Percentiles rank a stretch among this genome's conserved stretches.
phyloP scores from a whole-genome alignment of 2,888 invertebrate genomes.

The Watsonalla cultraria region DNA sequence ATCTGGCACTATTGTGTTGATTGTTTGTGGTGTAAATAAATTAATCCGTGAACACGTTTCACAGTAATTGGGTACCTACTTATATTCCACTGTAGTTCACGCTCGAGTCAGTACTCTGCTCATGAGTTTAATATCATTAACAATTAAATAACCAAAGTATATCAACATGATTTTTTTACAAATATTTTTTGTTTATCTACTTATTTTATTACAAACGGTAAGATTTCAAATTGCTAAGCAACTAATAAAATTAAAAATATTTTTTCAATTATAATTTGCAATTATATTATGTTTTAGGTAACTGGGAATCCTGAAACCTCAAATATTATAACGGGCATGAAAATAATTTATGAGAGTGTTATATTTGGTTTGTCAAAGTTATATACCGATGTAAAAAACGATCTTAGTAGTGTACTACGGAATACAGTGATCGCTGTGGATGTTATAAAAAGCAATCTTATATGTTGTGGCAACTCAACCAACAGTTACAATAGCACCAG shows the following conservation, averaged over 20 bases:
- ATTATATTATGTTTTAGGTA: slow-evolving; percentile 18
- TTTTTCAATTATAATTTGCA: background rate
- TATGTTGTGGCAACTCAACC: background rate
- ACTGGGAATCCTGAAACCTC: slow-evolving; percentile 14
- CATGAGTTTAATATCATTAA: background rate
- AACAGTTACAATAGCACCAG: background rate
- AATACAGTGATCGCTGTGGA: slow-evolving; percentile 18
- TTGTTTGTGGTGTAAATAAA: slow-evolving; percentile 25
- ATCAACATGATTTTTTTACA: background rate
- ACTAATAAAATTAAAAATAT: background rate
- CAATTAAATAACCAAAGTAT: background rate
- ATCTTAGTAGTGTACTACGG: slow-evolving; percentile 19
- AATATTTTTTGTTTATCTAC: background rate
- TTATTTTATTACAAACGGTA: slow-evolving; percentile 4
- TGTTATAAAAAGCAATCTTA: slow-evolving; percentile 6
- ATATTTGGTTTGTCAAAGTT: slow-evolving; percentile 19
- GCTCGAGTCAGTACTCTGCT: slow-evolving; percentile 10
- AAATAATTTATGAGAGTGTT: slow-evolving; percentile 19
- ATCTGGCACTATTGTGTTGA: slow-evolving; percentile 22
- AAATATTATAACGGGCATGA: slow-evolving; percentile 11
- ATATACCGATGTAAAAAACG: slow-evolving; percentile 23
- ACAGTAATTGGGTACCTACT: slow-evolving; percentile 16
- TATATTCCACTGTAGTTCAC: slow-evolving; percentile 6
- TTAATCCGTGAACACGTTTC: slow-evolving; percentile 17
- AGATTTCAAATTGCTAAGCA: background rate